Evolutionary conservation across 2,113 vertebrate species (phyloP), one percentile per base, ranked within the genome.

Genomic region (Prunella fulvescens): DNA sequence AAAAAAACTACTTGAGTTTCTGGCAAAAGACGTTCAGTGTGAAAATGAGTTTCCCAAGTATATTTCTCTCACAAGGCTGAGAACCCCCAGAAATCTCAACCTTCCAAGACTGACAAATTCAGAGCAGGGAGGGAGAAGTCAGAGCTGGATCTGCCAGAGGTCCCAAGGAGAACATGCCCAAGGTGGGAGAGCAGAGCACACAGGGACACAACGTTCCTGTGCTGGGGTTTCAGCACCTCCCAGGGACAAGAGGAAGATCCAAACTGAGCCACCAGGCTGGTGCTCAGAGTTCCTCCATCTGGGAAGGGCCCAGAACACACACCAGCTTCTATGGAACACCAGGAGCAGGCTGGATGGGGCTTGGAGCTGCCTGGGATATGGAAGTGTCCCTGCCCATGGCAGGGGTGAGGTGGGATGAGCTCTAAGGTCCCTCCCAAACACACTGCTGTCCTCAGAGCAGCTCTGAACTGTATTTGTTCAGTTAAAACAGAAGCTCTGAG

Each of bases 111-210:
- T 12, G 53, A 26, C 2, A 37, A 37, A 37, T 37, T 4, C 18
- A 29, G 56, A 54, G 62, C 19, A 9, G 3, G 17, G 12, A 50
- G 50, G 61, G 44, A 51, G 37, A 74, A 7, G 11, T 28, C 0
- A 1, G 72, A 58, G 29, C 19, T 26, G 24, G 12, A 5, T 7
- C 8, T 29, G 53, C 28, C 13, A 1, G 51, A 17, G 39, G 13
- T 2, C 22, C 25, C 0, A 1, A 13, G 4, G 12, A 91, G 58
- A 31, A 24, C 2, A 8, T 0, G 3, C 3, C 42, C 54, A 17
- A 4, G 44, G 3, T 2, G 31, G 7, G 29, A 7, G 12, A 26
- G 40, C 4, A 29, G 85, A 2, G 19, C 54, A 22, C 50, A 19
- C 11, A 31, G 25, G 35, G 2, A 56, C 50, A 35, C 65, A 4